Evolutionary conservation across 2,888 invertebrate species (phyloP), one percentile per base, ranked within the genome.

Genomic region (Rhamnusium bicolor): DNA sequence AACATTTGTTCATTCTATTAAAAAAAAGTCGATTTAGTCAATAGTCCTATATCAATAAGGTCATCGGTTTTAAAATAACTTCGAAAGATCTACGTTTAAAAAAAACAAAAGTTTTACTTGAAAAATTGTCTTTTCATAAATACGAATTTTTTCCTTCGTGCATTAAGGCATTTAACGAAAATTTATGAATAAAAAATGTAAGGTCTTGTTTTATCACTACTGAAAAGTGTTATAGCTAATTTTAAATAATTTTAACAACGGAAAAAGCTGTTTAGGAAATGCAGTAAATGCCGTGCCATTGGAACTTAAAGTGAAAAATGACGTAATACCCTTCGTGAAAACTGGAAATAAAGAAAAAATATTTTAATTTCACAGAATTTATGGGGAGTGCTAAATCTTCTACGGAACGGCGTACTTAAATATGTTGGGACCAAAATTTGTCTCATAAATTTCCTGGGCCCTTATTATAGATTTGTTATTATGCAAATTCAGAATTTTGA

Each of bases 261-360:
- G 14, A 1, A n/a, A 21, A 47, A 51, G 19, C 16, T 8, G 19
- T 51, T 51, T 51, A 18, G 2, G 19, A 16, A 51, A 18, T 18
- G 19, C 10, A 16, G 19, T 1, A 12, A 51, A 51, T 16, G 12
- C 10, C 51, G 19, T 16, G 19, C 8, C 12, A 18, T n/a, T 2
- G 19, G 5, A 51, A 16, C 18, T 51, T 18, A 51, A 51, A 32
- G 16, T 60, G 32, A 60, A 32, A 29, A 32, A 60, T 27, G 60
- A 29, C 32, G 58, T 27, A 32, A 32, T 60, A 32, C 32, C 29
- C 2, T 24, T 10, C 32, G 24, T 16, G 10, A 32, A 6, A 14
- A 32, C 60, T 16, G 40, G 53, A 66, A 66, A 66, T 66, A 54
- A 66, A 66, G 65, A 53, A 66, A 66, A 53, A 32, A 32, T 66